Conservation (phyloP, 1,140 invertebrate genomes). For the Aethina tumida region DNA sequence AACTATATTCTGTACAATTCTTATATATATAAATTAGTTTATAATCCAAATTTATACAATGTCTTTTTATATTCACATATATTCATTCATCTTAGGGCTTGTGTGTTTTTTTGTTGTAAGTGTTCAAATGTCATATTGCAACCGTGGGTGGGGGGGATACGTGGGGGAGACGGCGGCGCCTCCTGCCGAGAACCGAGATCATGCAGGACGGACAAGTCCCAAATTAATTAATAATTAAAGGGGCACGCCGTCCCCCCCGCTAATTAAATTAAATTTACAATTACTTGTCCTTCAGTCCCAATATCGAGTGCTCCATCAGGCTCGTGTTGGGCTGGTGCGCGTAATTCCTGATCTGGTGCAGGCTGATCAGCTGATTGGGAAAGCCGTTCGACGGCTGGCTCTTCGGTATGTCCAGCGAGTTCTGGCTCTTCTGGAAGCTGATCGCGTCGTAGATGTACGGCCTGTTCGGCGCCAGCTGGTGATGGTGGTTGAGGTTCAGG, state of each 20-base stretch:
- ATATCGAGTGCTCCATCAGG: slow-evolving; percentile 45
- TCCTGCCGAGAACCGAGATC: slow-evolving; percentile 1
- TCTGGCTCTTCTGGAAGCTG: slow-evolving; percentile 64
- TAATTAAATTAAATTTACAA: neutral
- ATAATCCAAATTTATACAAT: slow-evolving; percentile 9
- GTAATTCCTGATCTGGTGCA: slow-evolving; percentile 95
- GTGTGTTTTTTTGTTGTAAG: slow-evolving; percentile 9
- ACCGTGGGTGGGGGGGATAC: slow-evolving; percentile 2
- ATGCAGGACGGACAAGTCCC: neutral
- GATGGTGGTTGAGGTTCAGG: slow-evolving; percentile 60
- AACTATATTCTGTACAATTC: slow-evolving; percentile 9
- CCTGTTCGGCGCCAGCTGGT: slow-evolving; percentile 61
- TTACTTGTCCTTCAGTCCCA: slow-evolving; percentile 46
- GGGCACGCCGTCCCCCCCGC: neutral
- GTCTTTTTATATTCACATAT: too few species aligned
- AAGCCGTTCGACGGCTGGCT: slow-evolving; percentile 57
- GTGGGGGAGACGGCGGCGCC: slow-evolving; percentile 1
- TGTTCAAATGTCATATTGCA: slow-evolving; percentile 3
- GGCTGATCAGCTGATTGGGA: slow-evolving; percentile 89
- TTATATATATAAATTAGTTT: too few species aligned
- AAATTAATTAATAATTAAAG: too few species aligned
- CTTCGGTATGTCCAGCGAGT: slow-evolving; percentile 37
- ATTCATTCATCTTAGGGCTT: too few species aligned
- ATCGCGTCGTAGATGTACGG: slow-evolving; percentile 91
- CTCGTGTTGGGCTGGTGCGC: slow-evolving; percentile 75